Base-by-base conservation (phyloP, 2,888 invertebrate species). In the Miltochrista miniata region DNA sequence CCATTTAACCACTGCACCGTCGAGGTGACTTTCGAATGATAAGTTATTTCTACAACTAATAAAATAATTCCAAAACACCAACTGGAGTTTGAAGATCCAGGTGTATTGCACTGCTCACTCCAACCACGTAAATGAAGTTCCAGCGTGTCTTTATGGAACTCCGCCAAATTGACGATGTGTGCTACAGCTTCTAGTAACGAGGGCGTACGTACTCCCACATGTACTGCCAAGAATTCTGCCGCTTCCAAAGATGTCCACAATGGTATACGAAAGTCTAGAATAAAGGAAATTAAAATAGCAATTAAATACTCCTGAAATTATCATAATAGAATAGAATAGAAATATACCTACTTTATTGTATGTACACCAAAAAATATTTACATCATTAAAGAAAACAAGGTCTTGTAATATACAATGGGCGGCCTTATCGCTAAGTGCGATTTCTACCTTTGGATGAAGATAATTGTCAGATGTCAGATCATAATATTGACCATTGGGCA, bases 211-310 rank as follows among this genome's bases (percentile, higher is more conserved):
- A 82, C 33, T 0, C 74, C 76, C 7, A 75, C 51, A 11, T 72
- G 60, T 10, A 55, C 43, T 0, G 81, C 80, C 10, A 87, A 59
- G 49, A 76, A 58, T 41, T 74, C 58, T 0, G 74, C 79, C 8
- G 68, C 65, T 10, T 86, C 81, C 29, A 78, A 70, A 5, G 75
- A 75, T 2, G 79, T 82, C 83, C 82, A 85, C 34, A 82, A 12
- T 0, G 87, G 83, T n/a, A 87, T 55, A 1, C 66, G 66, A 41
- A 67, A 85, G 11, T 60, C 87, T 86, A 48, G 1, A 55, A 58
- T 11, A 46, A 38, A 48, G 36, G 29, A 24, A 5, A 5, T 24
- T 4, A 24, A 24, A 4, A 24, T 24, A 5, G 18, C 18, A 24
- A 5, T 4, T 24, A 5, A 4, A 4, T 24, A 24, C 18, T 24